Percentiles rank a stretch among this genome's conserved stretches.
These are phyloP conservation scores for Hydrolagus colliei DNA, from an alignment of 2,797 vertebrate genomes.

Conservation along the genomic window DNA sequence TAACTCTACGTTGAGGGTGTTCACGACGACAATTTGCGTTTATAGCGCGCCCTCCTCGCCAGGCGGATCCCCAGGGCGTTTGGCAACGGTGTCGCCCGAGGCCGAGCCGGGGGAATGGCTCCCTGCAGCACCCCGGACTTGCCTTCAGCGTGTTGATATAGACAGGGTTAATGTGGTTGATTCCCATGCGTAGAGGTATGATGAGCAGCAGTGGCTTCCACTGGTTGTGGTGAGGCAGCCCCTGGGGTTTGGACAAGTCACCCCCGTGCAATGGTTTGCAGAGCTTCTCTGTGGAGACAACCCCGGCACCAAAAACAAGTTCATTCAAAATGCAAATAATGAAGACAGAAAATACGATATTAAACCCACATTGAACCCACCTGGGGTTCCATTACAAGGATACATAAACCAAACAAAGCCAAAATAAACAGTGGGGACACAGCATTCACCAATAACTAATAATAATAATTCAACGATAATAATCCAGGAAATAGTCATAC, in stretches of 20 bases:
- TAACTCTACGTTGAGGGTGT: too few species aligned
- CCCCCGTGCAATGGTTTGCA: slow-evolving; percentile 46
- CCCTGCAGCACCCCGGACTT: slow-evolving; percentile 36
- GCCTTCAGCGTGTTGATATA: slow-evolving; percentile 76
- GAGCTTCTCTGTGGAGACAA: slow-evolving; percentile 53
- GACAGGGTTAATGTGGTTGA: slow-evolving; percentile 78
- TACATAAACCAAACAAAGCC: too few species aligned
- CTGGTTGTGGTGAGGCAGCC: slow-evolving; percentile 41
- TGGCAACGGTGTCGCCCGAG: too few species aligned
- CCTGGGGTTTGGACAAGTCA: slow-evolving; percentile 43
- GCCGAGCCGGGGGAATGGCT: too few species aligned
- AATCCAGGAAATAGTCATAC: too few species aligned
- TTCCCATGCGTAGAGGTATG: slow-evolving; percentile 73
- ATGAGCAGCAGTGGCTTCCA: slow-evolving; percentile 76
- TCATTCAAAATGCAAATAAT: slow-evolving; percentile 24
- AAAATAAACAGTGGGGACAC: too few species aligned
- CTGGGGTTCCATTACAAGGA: too few species aligned
- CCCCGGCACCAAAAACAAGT: background rate
- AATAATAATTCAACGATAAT: too few species aligned
- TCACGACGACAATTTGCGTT: too few species aligned
- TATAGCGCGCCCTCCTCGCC: too few species aligned
- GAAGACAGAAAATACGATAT: background rate
- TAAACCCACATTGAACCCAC: background rate
- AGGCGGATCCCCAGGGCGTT: too few species aligned
- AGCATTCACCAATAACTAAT: too few species aligned